These are phyloP conservation scores for Dolichotis patagonum DNA, from an alignment of 2,113 vertebrate genomes.

Conservation along the genomic window DNA sequence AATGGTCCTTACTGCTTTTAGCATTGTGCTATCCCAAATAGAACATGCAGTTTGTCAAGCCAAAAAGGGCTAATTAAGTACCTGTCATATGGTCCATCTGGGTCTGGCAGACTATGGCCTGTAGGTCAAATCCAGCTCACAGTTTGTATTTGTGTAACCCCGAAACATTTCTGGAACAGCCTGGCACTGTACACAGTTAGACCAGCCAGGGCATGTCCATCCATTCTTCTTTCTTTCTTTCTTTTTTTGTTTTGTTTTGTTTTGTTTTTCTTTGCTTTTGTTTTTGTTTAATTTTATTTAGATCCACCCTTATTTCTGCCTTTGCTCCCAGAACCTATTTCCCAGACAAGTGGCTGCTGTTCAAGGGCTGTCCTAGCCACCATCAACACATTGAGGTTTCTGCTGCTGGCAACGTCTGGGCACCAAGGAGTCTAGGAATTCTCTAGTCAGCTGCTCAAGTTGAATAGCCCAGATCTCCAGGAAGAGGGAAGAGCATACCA, in stretches of 20 bases:
- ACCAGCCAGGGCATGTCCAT: background rate
- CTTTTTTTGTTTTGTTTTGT: no score
- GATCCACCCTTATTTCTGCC: background rate
- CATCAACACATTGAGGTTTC: background rate
- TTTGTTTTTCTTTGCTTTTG: no score
- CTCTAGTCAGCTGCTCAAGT: background rate
- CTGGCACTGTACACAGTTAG: background rate
- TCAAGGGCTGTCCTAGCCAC: no score
- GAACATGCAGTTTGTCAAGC: slow-evolving; percentile 44
- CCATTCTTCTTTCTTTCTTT: background rate
- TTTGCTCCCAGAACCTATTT: background rate
- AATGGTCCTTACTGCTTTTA: slow-evolving; percentile 75
- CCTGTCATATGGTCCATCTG: background rate
- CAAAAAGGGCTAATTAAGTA: slow-evolving; percentile 54
- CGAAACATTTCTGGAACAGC: background rate
- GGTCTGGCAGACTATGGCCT: background rate
- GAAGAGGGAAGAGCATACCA: background rate
- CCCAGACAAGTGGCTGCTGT: background rate
- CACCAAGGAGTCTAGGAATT: background rate
- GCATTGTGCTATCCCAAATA: slow-evolving; percentile 74
- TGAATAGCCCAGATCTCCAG: background rate
- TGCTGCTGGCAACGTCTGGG: background rate
- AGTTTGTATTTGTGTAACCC: background rate
- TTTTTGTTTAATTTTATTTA: no score
- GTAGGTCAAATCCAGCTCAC: background rate